Percentiles rank a stretch among this genome's conserved stretches.
phyloP scores from a whole-genome alignment of 1,140 invertebrate species.

The Acromyrmex heyeri region DNA sequence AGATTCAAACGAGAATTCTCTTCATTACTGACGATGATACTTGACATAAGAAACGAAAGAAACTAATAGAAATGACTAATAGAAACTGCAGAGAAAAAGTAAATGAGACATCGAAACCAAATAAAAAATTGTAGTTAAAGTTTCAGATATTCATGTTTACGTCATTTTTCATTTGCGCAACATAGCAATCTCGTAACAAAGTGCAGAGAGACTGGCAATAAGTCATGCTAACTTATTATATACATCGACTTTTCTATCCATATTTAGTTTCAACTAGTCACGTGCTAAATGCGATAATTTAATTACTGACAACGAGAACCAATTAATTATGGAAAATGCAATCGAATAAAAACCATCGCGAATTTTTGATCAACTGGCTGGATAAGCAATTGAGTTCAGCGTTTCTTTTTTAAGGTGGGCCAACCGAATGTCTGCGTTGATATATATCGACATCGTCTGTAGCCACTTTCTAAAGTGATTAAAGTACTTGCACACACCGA shows the following conservation, averaged over 20 bases:
- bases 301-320: not conserved
- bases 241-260: slow-evolving; percentile 8
- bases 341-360: not conserved
- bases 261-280: not conserved
- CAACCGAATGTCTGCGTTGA: slow-evolving; percentile 31
- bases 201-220: not conserved
- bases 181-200: slow-evolving; percentile 26
- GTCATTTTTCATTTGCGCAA: slow-evolving; percentile 54
- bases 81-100: not conserved
- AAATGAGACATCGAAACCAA: not conserved
- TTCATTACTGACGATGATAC: not conserved
- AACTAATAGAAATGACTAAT: not conserved
- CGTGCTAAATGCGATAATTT: slow-evolving; percentile 19
- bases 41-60: not conserved
- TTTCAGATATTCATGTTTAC: slow-evolving; percentile 29
- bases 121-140: not conserved
- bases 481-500: slow-evolving; percentile 77
- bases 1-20: not conserved
- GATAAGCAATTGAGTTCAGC: not conserved
- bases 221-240: slow-evolving; percentile 9
- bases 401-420: slow-evolving; percentile 22
- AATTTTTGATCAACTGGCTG: not conserved
- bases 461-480: slow-evolving; percentile 83
- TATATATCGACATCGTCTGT: slow-evolving; percentile 29
- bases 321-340: slow-evolving; percentile 3